Base-by-base conservation (phyloP, 2,113 vertebrate genomes). In the Oncorhynchus nerka region DNA sequence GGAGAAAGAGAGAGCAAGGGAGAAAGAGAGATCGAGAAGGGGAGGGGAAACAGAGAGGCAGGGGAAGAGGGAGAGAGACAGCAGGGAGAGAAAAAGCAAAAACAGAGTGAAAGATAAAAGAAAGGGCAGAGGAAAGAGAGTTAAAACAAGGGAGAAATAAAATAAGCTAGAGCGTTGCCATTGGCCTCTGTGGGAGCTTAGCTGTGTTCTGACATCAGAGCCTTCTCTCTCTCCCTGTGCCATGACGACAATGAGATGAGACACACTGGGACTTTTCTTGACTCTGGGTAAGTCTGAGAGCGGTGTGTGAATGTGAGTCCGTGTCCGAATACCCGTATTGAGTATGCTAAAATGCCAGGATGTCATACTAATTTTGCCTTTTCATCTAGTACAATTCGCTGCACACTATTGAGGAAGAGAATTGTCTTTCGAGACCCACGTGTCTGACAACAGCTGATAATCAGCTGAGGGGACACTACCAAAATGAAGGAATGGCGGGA, bases 141-240 rank as follows among this genome's bases (percentile, higher is more conserved):
- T 80, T 86, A 79, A 88, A 85, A 89, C 19, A 8, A 15, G 48
- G 34, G 57, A 62, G 32, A 45, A 24, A 45, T n/a, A 22, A 45
- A 45, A 45, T 11, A 45, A 24, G 87, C 75, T 61, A 91, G 89
- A 89, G 92, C 93, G 94, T 92, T 93, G 93, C 94, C 94, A 64
- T 92, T 88, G 93, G 39, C 39, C 39, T 45, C 39, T 45, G 39
- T 45, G 9, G 39, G 39, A 45, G 93, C 94, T 94, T 92, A 89
- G 94, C 93, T 91, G 93, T 91, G 39, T 82, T 90, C 93, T 94
- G 94, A 91, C 93, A 90, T 91, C 92, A 92, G 93, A 93, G 94
- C 45, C 28, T 26, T 68, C n/a, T 45, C 68, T 51, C n/a, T 78
- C 77, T 90, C 90, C 87, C 84, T 86, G 87, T 88, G 89, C 91